Evolutionary conservation across 2,113 vertebrate genomes (phyloP).

Genomic region (Pseudopipra pipra): DNA sequence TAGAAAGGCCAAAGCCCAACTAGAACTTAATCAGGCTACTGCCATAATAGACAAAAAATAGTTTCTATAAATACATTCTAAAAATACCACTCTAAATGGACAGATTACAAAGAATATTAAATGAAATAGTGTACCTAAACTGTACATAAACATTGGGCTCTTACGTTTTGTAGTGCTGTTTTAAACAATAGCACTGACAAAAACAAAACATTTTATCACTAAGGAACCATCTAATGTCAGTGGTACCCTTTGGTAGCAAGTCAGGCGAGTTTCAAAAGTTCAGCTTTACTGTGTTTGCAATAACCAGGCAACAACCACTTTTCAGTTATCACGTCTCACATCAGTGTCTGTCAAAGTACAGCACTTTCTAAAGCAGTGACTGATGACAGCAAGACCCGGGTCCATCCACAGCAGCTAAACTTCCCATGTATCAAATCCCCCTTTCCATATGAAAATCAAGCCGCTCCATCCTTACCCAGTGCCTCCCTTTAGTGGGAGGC

Average conservation of each 20-base stretch:
- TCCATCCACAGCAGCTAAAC: neutral
- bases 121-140: neutral
- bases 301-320: neutral
- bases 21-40: neutral
- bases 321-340: fast-evolving
- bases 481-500: neutral
- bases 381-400: neutral
- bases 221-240: neutral
- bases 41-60: neutral
- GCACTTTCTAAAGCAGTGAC: neutral
- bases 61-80: neutral
- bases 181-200: neutral
- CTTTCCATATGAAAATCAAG: fast-evolving
- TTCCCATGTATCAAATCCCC: neutral
- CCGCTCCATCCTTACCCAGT: neutral
- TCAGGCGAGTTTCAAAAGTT: neutral
- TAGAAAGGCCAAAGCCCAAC: neutral
- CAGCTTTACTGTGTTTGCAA: neutral
- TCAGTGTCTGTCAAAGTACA: neutral
- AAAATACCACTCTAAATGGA: neutral
- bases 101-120: neutral
- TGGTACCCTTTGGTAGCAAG: neutral
- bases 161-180: neutral
- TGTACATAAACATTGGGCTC: neutral
- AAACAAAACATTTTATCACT: neutral